phyloP scores from a whole-genome alignment of 2,888 invertebrate species.

The Cremastobaeus sp. region DNA sequence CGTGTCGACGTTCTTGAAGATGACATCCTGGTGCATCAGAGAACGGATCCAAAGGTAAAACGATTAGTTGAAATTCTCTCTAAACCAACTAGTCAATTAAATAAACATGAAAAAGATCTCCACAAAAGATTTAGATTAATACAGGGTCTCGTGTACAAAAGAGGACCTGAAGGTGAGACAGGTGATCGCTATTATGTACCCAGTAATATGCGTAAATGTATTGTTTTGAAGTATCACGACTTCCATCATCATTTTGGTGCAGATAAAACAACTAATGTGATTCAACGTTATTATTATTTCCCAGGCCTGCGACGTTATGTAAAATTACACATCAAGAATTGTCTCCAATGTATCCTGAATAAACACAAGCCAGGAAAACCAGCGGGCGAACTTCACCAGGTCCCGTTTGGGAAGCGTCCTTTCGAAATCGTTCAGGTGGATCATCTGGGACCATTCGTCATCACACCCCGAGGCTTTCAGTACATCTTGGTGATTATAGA shows the following conservation, averaged over 20 bases:
- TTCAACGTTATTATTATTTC: constrained; percentile 39
- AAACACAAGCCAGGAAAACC: constrained; percentile 18
- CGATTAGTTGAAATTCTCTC: background rate
- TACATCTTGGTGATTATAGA: background rate
- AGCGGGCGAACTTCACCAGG: constrained; percentile 16
- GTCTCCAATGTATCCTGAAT: constrained; percentile 10
- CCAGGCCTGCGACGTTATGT: constrained; percentile 12
- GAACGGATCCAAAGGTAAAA: background rate
- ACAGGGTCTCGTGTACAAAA: background rate
- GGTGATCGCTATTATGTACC: constrained; percentile 8
- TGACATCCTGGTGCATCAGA: constrained; percentile 7
- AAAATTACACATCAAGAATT: constrained; percentile 10
- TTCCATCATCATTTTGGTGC: constrained; percentile 13
- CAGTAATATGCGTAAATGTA: constrained; percentile 24
- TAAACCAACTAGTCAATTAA: background rate
- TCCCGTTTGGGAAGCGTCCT: background rate
- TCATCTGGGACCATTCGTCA: background rate
- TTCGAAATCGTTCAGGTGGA: background rate
- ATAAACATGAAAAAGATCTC: background rate
- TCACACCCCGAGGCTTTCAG: background rate
- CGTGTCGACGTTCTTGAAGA: background rate
- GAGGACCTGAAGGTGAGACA: background rate
- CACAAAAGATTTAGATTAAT: background rate
- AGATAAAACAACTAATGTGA: constrained; percentile 9
- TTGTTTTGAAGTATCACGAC: constrained; percentile 16